Evolutionary conservation across 2,888 invertebrate species (phyloP), one percentile per base, ranked within the genome.

Genomic region (Lepas anatifera): DNA sequence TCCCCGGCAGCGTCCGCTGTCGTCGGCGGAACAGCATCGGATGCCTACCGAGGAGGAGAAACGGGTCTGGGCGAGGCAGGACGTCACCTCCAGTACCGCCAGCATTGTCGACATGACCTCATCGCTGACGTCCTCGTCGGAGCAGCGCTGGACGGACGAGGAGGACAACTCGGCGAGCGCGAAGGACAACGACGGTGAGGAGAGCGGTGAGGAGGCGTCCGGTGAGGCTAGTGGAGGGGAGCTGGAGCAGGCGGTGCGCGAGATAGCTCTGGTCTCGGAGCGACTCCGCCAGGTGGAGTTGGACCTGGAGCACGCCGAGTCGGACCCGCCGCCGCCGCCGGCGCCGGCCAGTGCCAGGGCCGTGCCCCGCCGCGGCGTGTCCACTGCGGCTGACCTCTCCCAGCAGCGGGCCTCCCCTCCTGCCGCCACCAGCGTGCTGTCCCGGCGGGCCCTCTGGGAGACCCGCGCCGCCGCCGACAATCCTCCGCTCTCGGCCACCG

Each of bases 361-460:
- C 80, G 82, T 32, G 69, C 78, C 35, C 77, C 84, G 37, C 77
- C 79, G 70, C n/a, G n/a, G n/a, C n/a, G n/a, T n/a, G n/a, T n/a
- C n/a, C n/a, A n/a, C n/a, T n/a, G n/a, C n/a, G n/a, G 58, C 67
- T 22, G 41, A n/a, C 1, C 41, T 64, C 41, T 46, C 35, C 37
- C 29, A 52, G 87, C 88, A 27, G 84, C 76, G 84, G 86, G 76
- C 85, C 88, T 75, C 84, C 88, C 74, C 85, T 89, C 68, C 90
- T 86, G 91, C 91, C 81, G 83, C 87, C 72, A 88, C 87, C 78
- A 81, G 86, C 71, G 91, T 92, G 80, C 91, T 91, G n/a, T 82
- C 85, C 77, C 85, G 70, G 64, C 37, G 68, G 39, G 39, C 68
- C 39, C 39, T 68, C 27, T 52, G 37, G 64, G 35, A 63, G 50